A percentile compares a stretch with the other conserved stretches of the same genome.
Conservation (phyloP, 2,113 vertebrate genomes). For the Rhegmatorhina hoffmannsi region DNA sequence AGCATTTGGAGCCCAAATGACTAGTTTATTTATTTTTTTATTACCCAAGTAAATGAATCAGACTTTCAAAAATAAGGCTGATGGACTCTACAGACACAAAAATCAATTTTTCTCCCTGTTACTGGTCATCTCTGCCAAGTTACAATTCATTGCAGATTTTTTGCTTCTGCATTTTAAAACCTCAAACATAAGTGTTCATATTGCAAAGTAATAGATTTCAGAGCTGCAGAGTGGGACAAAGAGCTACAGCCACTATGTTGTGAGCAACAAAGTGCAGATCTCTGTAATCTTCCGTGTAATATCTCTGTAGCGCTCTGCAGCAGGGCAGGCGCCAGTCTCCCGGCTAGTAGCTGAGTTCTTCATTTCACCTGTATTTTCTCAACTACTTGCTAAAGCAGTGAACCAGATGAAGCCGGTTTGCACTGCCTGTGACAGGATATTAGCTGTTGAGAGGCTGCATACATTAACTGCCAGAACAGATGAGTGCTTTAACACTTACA, state of each 20-base stretch:
- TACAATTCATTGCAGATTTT: background rate
- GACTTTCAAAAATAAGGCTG: background rate
- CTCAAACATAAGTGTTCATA: background rate
- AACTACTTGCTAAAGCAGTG: constrained; percentile 34
- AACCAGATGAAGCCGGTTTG: constrained; percentile 62
- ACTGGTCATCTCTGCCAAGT: background rate
- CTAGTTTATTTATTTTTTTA: background rate
- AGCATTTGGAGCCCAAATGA: background rate
- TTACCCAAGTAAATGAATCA: background rate
- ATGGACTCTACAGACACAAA: background rate
- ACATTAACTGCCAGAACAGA: constrained; percentile 65
- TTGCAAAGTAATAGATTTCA: background rate
- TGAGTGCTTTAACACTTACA: constrained; percentile 63
- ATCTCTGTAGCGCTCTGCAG: background rate
- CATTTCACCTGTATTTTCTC: constrained; percentile 49
- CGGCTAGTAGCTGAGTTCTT: background rate
- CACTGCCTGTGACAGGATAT: constrained; percentile 64
- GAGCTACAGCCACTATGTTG: background rate
- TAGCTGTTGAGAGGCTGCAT: constrained; percentile 65
- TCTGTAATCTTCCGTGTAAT: background rate
- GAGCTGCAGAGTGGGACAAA: background rate
- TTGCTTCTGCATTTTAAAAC: constrained; percentile 31
- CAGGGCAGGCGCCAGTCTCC: background rate
- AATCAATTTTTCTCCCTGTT: background rate
- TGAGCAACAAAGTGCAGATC: background rate